phyloP scores from a whole-genome alignment of 2,888 invertebrate species.

The Drosophila neotestacea region DNA sequence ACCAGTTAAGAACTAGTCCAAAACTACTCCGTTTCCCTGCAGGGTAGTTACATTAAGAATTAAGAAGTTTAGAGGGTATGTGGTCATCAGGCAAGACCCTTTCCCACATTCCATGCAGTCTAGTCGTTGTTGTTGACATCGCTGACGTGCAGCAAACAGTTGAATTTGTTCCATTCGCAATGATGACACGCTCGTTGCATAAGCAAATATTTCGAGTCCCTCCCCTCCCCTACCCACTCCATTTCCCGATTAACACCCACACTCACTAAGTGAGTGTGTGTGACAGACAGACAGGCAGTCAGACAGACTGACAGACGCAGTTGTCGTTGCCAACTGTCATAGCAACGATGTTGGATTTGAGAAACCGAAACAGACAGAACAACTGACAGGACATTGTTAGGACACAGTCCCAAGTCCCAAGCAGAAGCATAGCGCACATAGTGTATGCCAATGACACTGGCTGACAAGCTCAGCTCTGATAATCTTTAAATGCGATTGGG shows the following conservation, averaged over 20 bases:
- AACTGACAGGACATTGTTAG: constrained; percentile 61
- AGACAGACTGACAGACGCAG: constrained; percentile 63
- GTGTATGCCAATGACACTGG: constrained; percentile 35
- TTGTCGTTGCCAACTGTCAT: constrained; percentile 67
- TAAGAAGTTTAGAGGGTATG: constrained; percentile 12
- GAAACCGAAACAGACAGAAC: constrained; percentile 51
- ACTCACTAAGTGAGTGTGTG: neutral
- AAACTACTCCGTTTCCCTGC: neutral
- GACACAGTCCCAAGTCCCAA: constrained; percentile 11
- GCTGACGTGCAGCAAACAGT: constrained; percentile 63
- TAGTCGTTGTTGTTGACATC: constrained; percentile 40
- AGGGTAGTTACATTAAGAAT: neutral
- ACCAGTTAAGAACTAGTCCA: too few relatives aligned
- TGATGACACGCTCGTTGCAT: constrained; percentile 80
- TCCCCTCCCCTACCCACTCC: neutral
- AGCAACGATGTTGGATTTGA: constrained; percentile 59
- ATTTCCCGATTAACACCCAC: constrained; percentile 1
- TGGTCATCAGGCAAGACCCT: neutral
- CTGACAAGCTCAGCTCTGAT: constrained; percentile 49
- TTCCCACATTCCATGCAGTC: neutral
- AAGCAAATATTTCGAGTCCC: constrained; percentile 74
- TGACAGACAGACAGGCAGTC: constrained; percentile 51
- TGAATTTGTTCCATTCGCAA: constrained; percentile 71
- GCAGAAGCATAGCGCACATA: constrained; percentile 4
- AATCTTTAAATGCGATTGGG: constrained; percentile 43